phyloP scores from a whole-genome alignment of 1,140 invertebrate species.

The Anadara kagoshimensis region DNA sequence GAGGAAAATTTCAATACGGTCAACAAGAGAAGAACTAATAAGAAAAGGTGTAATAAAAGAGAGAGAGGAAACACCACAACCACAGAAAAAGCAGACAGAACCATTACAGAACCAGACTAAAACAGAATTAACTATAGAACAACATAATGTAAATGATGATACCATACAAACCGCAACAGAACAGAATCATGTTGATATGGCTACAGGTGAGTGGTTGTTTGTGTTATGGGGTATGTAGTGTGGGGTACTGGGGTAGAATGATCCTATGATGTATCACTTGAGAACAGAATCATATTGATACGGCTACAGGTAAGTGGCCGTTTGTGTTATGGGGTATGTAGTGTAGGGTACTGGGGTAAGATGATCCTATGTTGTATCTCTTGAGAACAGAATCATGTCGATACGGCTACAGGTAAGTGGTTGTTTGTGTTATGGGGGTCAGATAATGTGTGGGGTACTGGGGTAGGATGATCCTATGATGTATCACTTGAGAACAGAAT shows the following conservation, averaged over 20 bases:
- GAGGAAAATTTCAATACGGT: constrained; percentile 97
- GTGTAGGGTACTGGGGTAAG: not conserved
- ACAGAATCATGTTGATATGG: constrained; percentile 21
- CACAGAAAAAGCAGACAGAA: not conserved
- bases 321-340: not conserved
- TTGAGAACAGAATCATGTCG: constrained; percentile 5
- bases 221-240: no score
- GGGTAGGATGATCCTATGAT: constrained; percentile 6
- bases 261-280: constrained; percentile 6
- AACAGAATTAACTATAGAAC: not conserved
- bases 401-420: not conserved
- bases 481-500: not conserved
- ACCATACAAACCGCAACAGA: constrained; percentile 13
- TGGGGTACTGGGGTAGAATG: not conserved
- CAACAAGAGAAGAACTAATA: constrained; percentile 96
- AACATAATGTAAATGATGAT: constrained; percentile 22
- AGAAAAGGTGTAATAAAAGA: constrained; percentile 91
- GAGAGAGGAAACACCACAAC: no score
- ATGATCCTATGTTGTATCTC: constrained; percentile 4
- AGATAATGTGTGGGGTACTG: no score
- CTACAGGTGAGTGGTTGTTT: constrained; percentile 3
- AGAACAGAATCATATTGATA: constrained; percentile 5
- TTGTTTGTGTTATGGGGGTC: not conserved
- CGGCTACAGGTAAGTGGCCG: not conserved
- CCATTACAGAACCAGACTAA: not conserved